phyloP scores from a whole-genome alignment of 2,797 vertebrate genomes.

The Sebastes iracundus region DNA sequence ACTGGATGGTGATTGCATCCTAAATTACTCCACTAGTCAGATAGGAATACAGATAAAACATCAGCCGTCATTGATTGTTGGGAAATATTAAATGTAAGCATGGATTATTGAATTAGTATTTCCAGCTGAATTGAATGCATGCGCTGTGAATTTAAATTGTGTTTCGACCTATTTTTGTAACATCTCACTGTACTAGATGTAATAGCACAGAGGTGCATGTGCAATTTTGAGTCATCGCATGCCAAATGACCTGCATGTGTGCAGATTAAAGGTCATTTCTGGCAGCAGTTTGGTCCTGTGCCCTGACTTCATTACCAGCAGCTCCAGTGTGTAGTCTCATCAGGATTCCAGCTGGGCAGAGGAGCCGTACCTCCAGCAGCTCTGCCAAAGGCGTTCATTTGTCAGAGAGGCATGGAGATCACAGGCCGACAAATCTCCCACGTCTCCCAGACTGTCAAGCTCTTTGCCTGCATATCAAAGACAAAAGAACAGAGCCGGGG shows the following conservation, averaged over 20 bases:
- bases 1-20: conserved; percentile 63
- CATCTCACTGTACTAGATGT: not conserved
- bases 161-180: conserved; percentile 1
- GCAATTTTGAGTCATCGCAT: conserved; percentile 22
- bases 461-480: conserved; percentile 82
- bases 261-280: conserved; percentile 70
- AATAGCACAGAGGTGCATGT: conserved; percentile 16
- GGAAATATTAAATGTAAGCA: conserved; percentile 17
- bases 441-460: conserved; percentile 79
- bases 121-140: not conserved
- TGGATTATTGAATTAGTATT: not conserved
- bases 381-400: conserved; percentile 82
- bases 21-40: conserved; percentile 55
- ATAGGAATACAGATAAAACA: conserved; percentile 53
- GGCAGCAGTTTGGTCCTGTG: conserved; percentile 65
- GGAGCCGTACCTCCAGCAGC: conserved; percentile 71
- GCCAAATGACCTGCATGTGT: conserved; percentile 57
- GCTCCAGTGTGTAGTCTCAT: conserved; percentile 68
- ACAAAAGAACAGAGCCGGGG: conserved; percentile 77
- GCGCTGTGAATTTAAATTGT: not conserved
- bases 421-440: conserved; percentile 83
- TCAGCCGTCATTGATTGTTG: conserved; percentile 1
- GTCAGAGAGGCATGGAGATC: conserved; percentile 83
- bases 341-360: conserved; percentile 75
- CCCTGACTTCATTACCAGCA: conserved; percentile 70